Evolutionary conservation across 2,113 vertebrate genomes (phyloP).

Genomic region (Phylloscopus whistleri): DNA sequence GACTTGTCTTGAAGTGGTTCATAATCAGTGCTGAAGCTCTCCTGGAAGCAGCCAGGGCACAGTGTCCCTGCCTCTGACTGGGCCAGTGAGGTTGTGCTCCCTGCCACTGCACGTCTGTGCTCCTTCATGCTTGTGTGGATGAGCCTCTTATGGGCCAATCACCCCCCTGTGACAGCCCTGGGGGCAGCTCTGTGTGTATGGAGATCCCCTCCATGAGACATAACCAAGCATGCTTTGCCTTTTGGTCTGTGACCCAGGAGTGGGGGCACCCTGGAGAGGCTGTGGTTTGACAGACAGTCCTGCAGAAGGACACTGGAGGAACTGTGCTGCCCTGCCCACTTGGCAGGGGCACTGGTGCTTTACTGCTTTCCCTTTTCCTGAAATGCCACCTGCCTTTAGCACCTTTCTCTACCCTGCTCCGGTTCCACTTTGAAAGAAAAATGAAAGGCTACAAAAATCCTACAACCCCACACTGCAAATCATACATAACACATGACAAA

Average conservation of each 20-base stretch:
- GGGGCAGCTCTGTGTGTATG: not conserved
- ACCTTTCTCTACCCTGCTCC: not conserved
- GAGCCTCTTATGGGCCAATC: not conserved
- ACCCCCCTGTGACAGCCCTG: not conserved
- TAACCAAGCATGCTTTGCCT: not conserved
- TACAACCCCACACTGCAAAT: not conserved
- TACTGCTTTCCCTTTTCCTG: not conserved
- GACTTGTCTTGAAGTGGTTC: not conserved
- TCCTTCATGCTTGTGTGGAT: not conserved
- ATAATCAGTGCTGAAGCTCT: not conserved
- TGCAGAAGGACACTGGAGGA: not conserved
- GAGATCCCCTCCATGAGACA: not conserved
- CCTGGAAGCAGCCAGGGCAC: not conserved
- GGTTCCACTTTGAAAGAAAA: not conserved
- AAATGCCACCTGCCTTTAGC: not conserved
- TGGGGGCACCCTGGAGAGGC: not conserved
- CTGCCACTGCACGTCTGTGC: rapidly evolving
- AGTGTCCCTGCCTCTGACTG: not conserved
- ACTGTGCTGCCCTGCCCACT: too few species aligned
- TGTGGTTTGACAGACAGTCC: not conserved
- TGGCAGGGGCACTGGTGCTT: not conserved
- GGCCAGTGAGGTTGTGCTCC: not conserved
- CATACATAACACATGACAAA: not conserved
- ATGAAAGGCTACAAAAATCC: not conserved
- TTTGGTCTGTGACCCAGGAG: not conserved